Evolutionary conservation across 1,140 invertebrate species (phyloP).

Genomic region (Drosophila arawakana): DNA sequence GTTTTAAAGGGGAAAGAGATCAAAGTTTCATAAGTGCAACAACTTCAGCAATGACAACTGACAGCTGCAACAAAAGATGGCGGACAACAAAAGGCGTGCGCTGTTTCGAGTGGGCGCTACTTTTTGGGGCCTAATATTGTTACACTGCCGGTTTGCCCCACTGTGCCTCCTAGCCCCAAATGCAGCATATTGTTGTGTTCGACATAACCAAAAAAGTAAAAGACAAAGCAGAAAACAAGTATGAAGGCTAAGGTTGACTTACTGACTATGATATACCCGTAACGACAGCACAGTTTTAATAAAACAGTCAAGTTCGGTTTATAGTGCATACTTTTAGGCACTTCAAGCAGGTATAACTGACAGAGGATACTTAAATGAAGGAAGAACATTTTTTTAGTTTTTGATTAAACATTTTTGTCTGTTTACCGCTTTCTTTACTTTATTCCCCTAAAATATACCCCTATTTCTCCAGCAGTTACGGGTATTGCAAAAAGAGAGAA

Average conservation of each 20-base stretch:
- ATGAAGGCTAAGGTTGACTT: too few relatives aligned
- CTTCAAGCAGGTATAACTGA: too few relatives aligned
- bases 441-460: too few relatives aligned
- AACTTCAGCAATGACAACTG: conserved; percentile 25
- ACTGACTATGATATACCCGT: too few relatives aligned
- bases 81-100: conserved; percentile 43
- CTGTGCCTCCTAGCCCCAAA: background rate
- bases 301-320: too few relatives aligned
- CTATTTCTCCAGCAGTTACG: too few relatives aligned
- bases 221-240: conserved; percentile 15
- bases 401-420: too few relatives aligned
- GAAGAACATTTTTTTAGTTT: too few relatives aligned
- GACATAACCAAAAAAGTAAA: conserved; percentile 48
- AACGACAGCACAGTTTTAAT: too few relatives aligned
- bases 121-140: conserved; percentile 30
- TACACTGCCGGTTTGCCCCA: conserved; percentile 10
- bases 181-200: conserved; percentile 68
- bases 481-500: background rate
- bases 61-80: conserved; percentile 49
- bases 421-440: too few relatives aligned
- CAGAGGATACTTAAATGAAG: too few relatives aligned
- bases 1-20: conserved; percentile 13
- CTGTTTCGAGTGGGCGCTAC: conserved; percentile 1
- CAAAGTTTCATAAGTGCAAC: conserved; percentile 53
- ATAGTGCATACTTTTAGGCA: too few relatives aligned